phyloP scores from a whole-genome alignment of 2,113 vertebrate genomes.

The Indicator indicator region DNA sequence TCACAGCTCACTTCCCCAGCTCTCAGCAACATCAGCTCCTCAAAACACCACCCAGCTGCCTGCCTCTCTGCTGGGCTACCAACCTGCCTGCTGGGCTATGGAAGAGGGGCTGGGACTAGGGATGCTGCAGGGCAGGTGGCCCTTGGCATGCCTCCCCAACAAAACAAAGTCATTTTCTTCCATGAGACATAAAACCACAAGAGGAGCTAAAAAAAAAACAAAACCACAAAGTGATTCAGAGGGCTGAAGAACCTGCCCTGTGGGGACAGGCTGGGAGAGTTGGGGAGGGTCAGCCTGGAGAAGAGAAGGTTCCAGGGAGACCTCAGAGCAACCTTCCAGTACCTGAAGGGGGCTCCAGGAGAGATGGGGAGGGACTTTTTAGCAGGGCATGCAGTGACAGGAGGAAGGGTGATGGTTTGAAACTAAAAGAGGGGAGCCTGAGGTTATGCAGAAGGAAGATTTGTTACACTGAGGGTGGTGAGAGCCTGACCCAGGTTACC shows the following conservation, averaged over 20 bases:
- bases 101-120: fast-evolving
- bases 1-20: not conserved
- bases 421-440: not conserved
- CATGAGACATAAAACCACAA: not conserved
- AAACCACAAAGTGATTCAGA: too few relatives aligned
- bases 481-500: too few relatives aligned
- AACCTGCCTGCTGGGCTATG: fast-evolving
- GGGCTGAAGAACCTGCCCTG: too few relatives aligned
- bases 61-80: not conserved
- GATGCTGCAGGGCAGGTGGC: fast-evolving
- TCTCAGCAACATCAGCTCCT: not conserved
- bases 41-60: not conserved
- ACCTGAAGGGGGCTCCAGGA: too few relatives aligned
- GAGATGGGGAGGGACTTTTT: too few relatives aligned
- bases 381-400: not conserved
- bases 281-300: too few relatives aligned
- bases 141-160: not conserved
- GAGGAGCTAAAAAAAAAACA: too few relatives aligned
- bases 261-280: too few relatives aligned
- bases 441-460: too few relatives aligned
- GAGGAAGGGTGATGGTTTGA: not conserved
- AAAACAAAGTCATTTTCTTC: not conserved
- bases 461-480: too few relatives aligned
- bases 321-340: too few relatives aligned
- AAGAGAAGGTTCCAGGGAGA: too few relatives aligned